A percentile compares a stretch with the other conserved stretches of the same genome.
These are phyloP conservation scores for Pedetes capensis DNA, from an alignment of 2,113 vertebrate species.

Conservation along the genomic window DNA sequence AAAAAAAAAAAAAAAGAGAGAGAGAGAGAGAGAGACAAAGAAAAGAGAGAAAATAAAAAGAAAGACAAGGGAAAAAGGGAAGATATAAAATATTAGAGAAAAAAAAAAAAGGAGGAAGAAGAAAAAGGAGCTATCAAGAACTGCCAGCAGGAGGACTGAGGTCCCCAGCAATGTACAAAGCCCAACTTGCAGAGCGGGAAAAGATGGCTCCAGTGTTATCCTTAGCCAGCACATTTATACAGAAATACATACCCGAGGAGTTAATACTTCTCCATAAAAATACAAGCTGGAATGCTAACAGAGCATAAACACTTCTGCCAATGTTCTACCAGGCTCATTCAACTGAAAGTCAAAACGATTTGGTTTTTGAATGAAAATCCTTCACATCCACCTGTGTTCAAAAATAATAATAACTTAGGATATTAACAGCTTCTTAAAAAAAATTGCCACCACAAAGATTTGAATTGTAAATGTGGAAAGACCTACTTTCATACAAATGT, in stretches of 20 bases:
- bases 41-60: too few relatives aligned
- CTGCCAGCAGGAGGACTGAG: neutral
- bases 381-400: conserved; percentile 75
- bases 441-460: neutral
- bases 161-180: neutral
- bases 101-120: too few relatives aligned
- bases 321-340: neutral
- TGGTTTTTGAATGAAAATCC: conserved; percentile 68
- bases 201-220: accelerated
- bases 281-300: neutral
- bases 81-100: too few relatives aligned
- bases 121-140: too few relatives aligned
- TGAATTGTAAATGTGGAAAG: neutral
- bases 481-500: neutral
- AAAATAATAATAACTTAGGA: conserved; percentile 70
- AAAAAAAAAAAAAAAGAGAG: too few relatives aligned
- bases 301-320: neutral
- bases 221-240: neutral
- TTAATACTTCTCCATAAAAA: neutral
- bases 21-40: too few relatives aligned
- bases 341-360: conserved; percentile 34
- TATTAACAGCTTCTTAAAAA: conserved; percentile 52
- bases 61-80: too few relatives aligned
- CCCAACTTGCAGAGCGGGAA: neutral
- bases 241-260: neutral